These are phyloP conservation scores for Lycorma delicatula DNA, from an alignment of 1,140 invertebrate genomes.

Conservation along the genomic window DNA sequence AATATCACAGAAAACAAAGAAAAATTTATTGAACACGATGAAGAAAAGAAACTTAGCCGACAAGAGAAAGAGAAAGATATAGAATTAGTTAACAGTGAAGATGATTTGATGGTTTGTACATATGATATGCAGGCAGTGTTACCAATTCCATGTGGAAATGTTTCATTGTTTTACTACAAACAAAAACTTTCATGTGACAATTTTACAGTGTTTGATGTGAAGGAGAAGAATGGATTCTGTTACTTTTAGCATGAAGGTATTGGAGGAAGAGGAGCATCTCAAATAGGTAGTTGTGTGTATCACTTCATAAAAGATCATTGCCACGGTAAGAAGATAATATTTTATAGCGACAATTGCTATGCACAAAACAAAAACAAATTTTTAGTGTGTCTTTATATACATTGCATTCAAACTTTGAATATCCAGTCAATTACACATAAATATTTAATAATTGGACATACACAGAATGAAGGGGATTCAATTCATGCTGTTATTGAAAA, in stretches of 20 bases:
- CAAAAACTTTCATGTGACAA: background rate
- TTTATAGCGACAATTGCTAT: constrained; percentile 33
- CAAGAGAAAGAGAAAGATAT: background rate
- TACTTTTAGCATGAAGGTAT: background rate
- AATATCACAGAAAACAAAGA: background rate
- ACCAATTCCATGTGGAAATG: background rate
- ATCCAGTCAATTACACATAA: constrained; percentile 19
- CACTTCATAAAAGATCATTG: background rate
- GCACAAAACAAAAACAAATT: constrained; percentile 38
- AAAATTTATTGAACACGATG: background rate
- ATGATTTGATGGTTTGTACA: background rate
- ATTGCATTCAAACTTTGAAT: constrained; percentile 14
- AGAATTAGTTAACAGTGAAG: background rate
- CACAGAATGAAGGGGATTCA: constrained; percentile 9
- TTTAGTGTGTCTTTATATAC: constrained; percentile 31
- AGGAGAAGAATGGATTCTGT: background rate
- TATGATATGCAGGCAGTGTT: constrained; percentile 7
- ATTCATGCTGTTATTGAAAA: constrained; percentile 27
- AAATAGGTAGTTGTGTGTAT: background rate
- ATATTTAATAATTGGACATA: constrained; percentile 17
- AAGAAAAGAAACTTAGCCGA: background rate
- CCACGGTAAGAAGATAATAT: background rate
- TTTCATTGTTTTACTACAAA: constrained; percentile 5
- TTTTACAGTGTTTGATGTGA: background rate
- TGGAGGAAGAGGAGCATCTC: background rate